Conservation (phyloP, 2,797 vertebrate genomes). For the Nannoperca obscura region DNA sequence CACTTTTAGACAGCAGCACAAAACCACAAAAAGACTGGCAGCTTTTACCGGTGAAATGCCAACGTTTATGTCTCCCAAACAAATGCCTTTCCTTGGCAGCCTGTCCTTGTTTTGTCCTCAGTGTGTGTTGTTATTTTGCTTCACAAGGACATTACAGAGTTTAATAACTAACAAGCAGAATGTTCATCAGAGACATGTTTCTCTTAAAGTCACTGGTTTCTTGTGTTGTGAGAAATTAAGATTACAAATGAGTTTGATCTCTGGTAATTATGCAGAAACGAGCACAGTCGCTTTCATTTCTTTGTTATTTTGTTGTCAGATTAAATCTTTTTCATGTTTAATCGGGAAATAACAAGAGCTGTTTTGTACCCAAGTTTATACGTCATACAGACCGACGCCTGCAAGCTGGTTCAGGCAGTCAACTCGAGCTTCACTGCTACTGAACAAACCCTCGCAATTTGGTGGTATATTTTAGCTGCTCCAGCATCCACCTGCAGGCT, state of each 20-base stretch:
- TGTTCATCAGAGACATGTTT: conserved; percentile 24
- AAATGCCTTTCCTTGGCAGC: conserved; percentile 31
- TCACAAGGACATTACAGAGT: conserved; percentile 35
- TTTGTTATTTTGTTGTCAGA: conserved; percentile 16
- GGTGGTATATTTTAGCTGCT: no score
- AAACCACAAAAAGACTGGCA: conserved; percentile 26
- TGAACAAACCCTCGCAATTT: no score
- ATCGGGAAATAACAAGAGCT: background rate
- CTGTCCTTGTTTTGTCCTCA: conserved; percentile 55
- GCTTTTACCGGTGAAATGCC: conserved; percentile 15
- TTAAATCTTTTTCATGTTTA: background rate
- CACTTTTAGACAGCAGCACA: conserved; percentile 22
- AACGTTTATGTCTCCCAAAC: conserved; percentile 40
- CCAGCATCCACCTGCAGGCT: no score
- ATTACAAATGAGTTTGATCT: conserved; percentile 45
- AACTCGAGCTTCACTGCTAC: no score
- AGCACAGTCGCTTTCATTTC: conserved; percentile 6
- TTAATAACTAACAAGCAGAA: conserved; percentile 39
- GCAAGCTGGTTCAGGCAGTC: no score
- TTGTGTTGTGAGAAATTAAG: conserved; percentile 17
- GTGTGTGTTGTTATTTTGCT: conserved; percentile 23
- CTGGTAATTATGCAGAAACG: conserved; percentile 23
- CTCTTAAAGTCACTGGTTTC: conserved; percentile 4
- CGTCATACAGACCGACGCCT: no score
- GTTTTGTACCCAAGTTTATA: background rate